phyloP scores from a whole-genome alignment of 2,797 vertebrate genomes.

The Steatocranus sp. region DNA sequence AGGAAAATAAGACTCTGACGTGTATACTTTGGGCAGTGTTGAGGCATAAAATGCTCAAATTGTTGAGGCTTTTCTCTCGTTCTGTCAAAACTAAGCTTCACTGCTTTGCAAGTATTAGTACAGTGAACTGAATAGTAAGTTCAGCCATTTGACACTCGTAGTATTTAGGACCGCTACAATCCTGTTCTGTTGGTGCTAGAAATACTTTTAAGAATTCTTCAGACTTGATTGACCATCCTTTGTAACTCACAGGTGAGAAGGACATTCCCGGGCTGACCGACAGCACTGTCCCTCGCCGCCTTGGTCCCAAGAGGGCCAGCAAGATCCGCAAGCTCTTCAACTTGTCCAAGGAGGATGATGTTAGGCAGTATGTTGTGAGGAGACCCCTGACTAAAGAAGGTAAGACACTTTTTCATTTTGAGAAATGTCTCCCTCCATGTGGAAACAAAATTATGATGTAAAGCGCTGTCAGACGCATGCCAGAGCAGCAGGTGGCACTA shows the following conservation, averaged over 20 bases:
- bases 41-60: too few species aligned
- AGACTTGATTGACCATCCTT: neutral
- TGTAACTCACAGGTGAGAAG: slow-evolving; percentile 82
- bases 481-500: neutral
- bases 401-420: slow-evolving; percentile 32
- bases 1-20: neutral
- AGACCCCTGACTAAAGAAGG: slow-evolving; percentile 95
- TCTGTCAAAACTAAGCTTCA: neutral
- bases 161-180: neutral
- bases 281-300: slow-evolving; percentile 92
- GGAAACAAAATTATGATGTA: neutral
- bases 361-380: slow-evolving; percentile 96
- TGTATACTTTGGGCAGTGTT: neutral
- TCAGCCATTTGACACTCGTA: neutral
- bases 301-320: slow-evolving; percentile 97
- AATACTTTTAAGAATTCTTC: neutral
- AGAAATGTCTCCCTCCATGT: neutral
- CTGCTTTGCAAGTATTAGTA: neutral
- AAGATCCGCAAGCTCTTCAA: slow-evolving; percentile 98
- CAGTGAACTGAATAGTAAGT: neutral
- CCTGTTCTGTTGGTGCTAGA: neutral
- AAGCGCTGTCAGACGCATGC: neutral
- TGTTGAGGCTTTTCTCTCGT: neutral
- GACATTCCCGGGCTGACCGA: slow-evolving; percentile 97
- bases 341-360: slow-evolving; percentile 96